phyloP scores from a whole-genome alignment of 37 sponge, comb jelly and placozoan genomes.

The Geodia barretti region DNA sequence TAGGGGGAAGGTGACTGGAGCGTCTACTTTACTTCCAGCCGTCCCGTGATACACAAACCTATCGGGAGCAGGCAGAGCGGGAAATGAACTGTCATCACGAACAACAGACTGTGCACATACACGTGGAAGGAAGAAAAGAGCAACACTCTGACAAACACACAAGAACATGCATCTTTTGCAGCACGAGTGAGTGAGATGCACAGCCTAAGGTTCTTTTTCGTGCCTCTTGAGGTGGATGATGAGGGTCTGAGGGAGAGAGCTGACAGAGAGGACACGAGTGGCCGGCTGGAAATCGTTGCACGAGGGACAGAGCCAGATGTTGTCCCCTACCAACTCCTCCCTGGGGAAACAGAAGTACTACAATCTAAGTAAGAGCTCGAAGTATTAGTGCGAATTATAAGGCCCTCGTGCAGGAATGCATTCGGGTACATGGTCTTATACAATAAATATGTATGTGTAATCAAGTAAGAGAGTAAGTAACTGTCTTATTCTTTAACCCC shows the following conservation, averaged over 20 bases:
- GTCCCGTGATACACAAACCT: slow-evolving; percentile 73
- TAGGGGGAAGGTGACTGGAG: slow-evolving; percentile 50
- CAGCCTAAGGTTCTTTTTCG: not conserved
- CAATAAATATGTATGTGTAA: not conserved
- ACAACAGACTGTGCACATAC: too few species aligned
- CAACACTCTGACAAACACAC: too few species aligned
- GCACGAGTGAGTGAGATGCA: too few species aligned
- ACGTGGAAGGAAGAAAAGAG: not conserved
- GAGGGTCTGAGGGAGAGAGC: slow-evolving; percentile 50
- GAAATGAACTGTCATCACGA: too few species aligned
- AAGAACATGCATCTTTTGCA: too few species aligned
- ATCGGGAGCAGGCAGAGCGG: too few species aligned
- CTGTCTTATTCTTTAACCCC: too few species aligned
- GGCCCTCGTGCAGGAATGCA: not conserved
- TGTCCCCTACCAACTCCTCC: slow-evolving; percentile 64
- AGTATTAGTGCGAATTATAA: too few species aligned
- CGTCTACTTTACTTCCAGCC: slow-evolving; percentile 67
- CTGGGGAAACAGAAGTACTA: too few species aligned
- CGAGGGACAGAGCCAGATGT: slow-evolving; percentile 70
- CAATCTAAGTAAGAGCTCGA: too few species aligned
- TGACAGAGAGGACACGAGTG: slow-evolving; percentile 11
- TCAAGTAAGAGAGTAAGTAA: not conserved
- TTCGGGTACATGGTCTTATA: not conserved
- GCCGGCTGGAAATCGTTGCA: slow-evolving; percentile 49
- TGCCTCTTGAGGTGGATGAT: slow-evolving; percentile 82